Percentiles rank a stretch among this genome's conserved stretches.
Evolutionary conservation across 2,113 vertebrate species (phyloP).

Genomic region (Trachemys scripta): DNA sequence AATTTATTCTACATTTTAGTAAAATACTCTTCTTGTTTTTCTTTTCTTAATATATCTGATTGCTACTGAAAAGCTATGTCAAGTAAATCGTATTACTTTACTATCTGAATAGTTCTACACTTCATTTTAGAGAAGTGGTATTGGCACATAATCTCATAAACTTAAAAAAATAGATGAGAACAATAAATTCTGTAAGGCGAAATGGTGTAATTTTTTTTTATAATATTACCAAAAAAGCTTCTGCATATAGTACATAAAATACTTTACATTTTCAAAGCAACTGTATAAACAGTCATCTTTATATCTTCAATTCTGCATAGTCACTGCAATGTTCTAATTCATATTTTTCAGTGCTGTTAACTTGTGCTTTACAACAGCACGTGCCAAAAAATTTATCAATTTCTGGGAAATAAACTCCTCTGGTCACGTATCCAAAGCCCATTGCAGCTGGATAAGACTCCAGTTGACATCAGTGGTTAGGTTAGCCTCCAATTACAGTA

Average conservation of each 20-base stretch:
- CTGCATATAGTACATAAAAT: neutral
- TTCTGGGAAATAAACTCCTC: neutral
- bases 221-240: neutral
- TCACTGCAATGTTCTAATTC: neutral
- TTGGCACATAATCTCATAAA: neutral
- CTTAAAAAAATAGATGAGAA: neutral
- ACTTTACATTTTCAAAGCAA: neutral
- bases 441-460: neutral
- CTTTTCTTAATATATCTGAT: neutral
- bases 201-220: neutral
- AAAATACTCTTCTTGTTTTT: neutral
- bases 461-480: no score
- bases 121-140: neutral
- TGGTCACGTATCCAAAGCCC: neutral
- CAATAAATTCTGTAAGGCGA: neutral
- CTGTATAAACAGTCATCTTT: neutral
- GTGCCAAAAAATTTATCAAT: neutral
- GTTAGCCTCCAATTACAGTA: no score
- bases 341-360: neutral
- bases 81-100: neutral
- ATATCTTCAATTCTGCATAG: neutral
- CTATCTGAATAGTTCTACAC: neutral
- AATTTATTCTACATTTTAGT: neutral
- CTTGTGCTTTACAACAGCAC: neutral
- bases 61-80: neutral